phyloP scores from a whole-genome alignment of 2,888 invertebrate genomes.

The Schizaphis graminum region DNA sequence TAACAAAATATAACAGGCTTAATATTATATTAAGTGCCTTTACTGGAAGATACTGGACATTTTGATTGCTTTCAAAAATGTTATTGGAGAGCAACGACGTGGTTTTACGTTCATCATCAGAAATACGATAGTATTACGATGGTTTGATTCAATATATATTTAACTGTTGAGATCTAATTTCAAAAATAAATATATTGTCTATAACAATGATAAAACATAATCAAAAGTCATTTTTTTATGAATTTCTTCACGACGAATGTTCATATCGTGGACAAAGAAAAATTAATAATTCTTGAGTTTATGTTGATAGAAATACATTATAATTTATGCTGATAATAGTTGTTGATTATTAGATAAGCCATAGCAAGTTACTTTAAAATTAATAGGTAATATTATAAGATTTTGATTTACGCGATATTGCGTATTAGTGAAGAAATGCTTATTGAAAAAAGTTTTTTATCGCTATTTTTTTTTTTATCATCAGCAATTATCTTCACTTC shows the following conservation, averaged over 20 bases:
- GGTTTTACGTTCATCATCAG: constrained; percentile 1
- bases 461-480: background rate
- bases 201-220: background rate
- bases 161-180: constrained; percentile 19
- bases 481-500: background rate
- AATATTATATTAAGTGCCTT: constrained; percentile 15
- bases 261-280: background rate
- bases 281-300: background rate
- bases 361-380: background rate
- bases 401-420: background rate
- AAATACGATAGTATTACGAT: background rate
- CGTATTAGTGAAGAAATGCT: background rate
- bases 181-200: background rate
- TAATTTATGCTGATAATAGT: background rate
- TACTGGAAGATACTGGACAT: constrained; percentile 1
- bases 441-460: background rate
- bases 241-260: background rate
- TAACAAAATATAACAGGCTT: background rate
- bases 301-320: background rate
- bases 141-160: background rate
- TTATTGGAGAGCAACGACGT: background rate
- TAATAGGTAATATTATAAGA: background rate
- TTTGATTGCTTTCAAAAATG: constrained; percentile 45
- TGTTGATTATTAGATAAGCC: background rate
- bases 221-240: background rate